Percentiles rank a stretch among this genome's conserved stretches.
These are phyloP conservation scores for Mobula hypostoma DNA, from an alignment of 2,113 vertebrate genomes.

Conservation along the genomic window DNA sequence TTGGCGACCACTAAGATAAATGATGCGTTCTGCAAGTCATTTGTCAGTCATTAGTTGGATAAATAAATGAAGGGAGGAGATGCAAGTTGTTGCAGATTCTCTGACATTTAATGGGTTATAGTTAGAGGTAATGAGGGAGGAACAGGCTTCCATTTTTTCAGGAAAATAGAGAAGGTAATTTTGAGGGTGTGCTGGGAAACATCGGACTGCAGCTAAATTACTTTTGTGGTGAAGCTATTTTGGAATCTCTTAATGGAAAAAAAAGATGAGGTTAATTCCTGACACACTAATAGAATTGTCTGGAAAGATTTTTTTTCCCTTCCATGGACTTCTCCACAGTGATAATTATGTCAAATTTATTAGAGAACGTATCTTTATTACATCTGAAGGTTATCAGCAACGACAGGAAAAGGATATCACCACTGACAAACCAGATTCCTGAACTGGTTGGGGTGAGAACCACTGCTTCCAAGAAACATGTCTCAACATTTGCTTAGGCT, in stretches of 20 bases:
- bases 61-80: too few species aligned
- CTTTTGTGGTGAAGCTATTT: neutral
- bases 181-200: neutral
- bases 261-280: neutral
- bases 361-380: neutral
- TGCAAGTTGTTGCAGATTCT: too few species aligned
- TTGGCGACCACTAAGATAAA: too few species aligned
- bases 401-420: slow-evolving; percentile 2
- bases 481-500: neutral
- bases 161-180: neutral
- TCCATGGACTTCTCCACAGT: neutral
- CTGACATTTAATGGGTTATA: too few species aligned
- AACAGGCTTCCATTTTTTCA: neutral
- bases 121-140: neutral
- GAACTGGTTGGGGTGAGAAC: neutral
- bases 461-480: slow-evolving; percentile 4
- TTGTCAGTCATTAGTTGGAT: too few species aligned
- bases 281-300: slow-evolving; percentile 6
- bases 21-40: too few species aligned
- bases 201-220: neutral
- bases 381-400: neutral
- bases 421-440: neutral
- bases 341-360: neutral
- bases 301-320: neutral
- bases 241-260: neutral